These are phyloP conservation scores for Andrena camellia DNA, from an alignment of 2,888 invertebrate genomes.

Conservation along the genomic window DNA sequence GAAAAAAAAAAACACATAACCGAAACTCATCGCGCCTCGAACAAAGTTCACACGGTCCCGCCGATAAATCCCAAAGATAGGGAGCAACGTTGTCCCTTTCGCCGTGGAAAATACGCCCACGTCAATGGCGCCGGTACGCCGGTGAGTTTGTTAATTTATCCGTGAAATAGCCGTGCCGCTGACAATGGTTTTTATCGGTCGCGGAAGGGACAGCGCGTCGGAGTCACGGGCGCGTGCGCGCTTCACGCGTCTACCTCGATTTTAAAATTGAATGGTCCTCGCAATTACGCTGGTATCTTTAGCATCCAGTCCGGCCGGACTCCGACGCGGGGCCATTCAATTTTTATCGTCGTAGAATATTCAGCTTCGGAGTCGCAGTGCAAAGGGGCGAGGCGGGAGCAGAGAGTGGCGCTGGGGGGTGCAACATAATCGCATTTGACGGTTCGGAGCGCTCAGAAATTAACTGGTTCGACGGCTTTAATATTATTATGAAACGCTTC, in stretches of 20 bases:
- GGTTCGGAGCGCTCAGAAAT: slow-evolving; percentile 78
- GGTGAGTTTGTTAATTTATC: slow-evolving; percentile 61
- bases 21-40: neutral
- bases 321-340: slow-evolving; percentile 67
- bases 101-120: slow-evolving; percentile 24
- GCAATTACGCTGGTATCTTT: slow-evolving; percentile 71
- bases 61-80: slow-evolving; percentile 1
- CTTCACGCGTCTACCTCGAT: slow-evolving; percentile 52
- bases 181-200: slow-evolving; percentile 59
- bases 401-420: slow-evolving; percentile 44
- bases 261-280: slow-evolving; percentile 67
- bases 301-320: slow-evolving; percentile 55
- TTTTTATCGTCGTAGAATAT: slow-evolving; percentile 77
- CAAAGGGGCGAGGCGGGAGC: slow-evolving; percentile 29
- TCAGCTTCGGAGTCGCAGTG: slow-evolving; percentile 55
- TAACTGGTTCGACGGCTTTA: slow-evolving; percentile 77
- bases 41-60: neutral
- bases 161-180: slow-evolving; percentile 60
- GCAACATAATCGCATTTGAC: slow-evolving; percentile 80
- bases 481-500: slow-evolving; percentile 76
- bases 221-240: slow-evolving; percentile 37
- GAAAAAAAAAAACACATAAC: neutral
- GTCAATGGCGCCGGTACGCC: neutral
- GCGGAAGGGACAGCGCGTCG: slow-evolving; percentile 34
- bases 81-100: slow-evolving; percentile 15